Percentiles rank a stretch among this genome's conserved stretches.
Evolutionary conservation across 2,797 vertebrate species (phyloP).

Genomic region (Scleropages formosus): DNA sequence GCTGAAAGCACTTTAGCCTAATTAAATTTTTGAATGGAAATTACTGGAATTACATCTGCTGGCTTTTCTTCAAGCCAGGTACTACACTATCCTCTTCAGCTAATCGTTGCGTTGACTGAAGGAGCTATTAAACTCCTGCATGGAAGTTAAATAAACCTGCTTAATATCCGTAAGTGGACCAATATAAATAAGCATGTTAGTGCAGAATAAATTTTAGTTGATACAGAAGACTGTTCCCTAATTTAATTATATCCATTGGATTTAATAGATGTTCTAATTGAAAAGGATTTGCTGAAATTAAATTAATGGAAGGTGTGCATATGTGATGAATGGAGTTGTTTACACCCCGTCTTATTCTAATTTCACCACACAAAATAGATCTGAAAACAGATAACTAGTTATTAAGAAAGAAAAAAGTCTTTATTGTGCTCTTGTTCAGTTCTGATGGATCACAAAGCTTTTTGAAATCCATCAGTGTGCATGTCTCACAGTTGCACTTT

Average conservation of each 20-base stretch:
- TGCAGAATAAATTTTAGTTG: slow-evolving; percentile 1
- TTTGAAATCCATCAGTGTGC: slow-evolving; percentile 48
- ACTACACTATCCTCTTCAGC: slow-evolving; percentile 7
- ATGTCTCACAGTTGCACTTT: slow-evolving; percentile 20
- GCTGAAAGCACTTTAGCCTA: not conserved
- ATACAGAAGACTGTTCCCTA: not conserved
- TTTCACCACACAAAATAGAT: slow-evolving; percentile 7
- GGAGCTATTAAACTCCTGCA: not conserved
- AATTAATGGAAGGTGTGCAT: slow-evolving; percentile 3
- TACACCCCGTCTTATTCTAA: not conserved
- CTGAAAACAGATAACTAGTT: slow-evolving; percentile 32
- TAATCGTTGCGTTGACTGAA: slow-evolving; percentile 14
- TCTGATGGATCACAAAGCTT: slow-evolving; percentile 59
- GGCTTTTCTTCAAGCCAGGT: not conserved
- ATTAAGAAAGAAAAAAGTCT: slow-evolving; percentile 61
- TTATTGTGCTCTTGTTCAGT: slow-evolving; percentile 79
- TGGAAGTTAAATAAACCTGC: not conserved
- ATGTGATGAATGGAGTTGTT: not conserved
- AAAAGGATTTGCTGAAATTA: not conserved
- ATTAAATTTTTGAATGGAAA: not conserved
- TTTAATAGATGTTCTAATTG: not conserved
- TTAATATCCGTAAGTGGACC: not conserved
- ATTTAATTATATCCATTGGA: not conserved
- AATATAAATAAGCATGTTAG: not conserved
- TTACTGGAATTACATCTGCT: slow-evolving; percentile 4